These are phyloP conservation scores for Oedothorax gibbosus DNA, from an alignment of 1,140 invertebrate genomes.

Conservation along the genomic window DNA sequence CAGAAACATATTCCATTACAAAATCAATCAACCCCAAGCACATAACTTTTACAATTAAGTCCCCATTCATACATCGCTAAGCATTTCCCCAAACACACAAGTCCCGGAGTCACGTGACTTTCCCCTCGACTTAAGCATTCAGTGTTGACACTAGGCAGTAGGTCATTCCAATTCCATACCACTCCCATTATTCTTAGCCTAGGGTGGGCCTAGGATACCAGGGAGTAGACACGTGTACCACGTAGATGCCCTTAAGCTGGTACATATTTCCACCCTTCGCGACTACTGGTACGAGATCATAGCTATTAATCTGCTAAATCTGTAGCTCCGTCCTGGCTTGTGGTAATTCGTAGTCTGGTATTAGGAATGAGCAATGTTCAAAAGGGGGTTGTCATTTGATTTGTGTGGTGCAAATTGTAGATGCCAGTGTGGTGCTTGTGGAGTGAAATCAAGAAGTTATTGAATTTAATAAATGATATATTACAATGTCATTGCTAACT, in stretches of 20 bases:
- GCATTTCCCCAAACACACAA: neutral
- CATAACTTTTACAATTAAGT: too few relatives aligned
- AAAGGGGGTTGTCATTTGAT: too few relatives aligned
- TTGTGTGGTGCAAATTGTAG: too few relatives aligned
- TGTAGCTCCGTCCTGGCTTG: constrained; percentile 15
- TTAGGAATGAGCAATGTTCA: neutral
- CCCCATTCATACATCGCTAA: too few relatives aligned
- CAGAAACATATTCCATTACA: too few relatives aligned
- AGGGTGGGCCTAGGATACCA: neutral
- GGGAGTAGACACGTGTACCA: neutral
- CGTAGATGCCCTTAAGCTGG: neutral
- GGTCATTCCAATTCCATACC: constrained; percentile 22
- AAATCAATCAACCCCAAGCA: too few relatives aligned
- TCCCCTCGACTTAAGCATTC: constrained; percentile 33
- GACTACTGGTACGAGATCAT: neutral
- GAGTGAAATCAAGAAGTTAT: too few relatives aligned
- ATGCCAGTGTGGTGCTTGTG: too few relatives aligned
- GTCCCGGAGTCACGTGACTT: constrained; percentile 18
- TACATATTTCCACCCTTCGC: constrained; percentile 22
- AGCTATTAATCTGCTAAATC: constrained; percentile 50
- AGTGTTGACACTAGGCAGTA: constrained; percentile 29
- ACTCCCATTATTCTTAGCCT: neutral
- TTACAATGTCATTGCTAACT: too few relatives aligned
- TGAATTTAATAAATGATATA: too few relatives aligned
- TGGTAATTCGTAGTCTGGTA: constrained; percentile 18